Percentiles rank a stretch among this genome's conserved stretches.
Conservation (phyloP, 2,113 vertebrate genomes). For the Phyllostomus discolor region DNA sequence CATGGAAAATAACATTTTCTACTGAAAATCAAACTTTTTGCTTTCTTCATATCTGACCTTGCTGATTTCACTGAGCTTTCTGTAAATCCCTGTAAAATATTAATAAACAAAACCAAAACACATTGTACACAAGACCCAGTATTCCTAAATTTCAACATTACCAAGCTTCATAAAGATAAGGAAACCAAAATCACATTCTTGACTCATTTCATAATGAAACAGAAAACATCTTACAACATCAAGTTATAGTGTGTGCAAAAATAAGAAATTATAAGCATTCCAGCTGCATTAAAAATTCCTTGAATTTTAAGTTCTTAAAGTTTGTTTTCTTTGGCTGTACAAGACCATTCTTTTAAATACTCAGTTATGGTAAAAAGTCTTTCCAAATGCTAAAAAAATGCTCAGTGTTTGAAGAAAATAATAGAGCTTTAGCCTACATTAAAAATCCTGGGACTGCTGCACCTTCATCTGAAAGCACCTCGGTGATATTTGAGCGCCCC, state of each 20-base stretch:
- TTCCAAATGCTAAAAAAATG: conserved; percentile 27
- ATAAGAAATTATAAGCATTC: conserved; percentile 34
- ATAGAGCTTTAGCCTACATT: not conserved
- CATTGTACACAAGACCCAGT: not conserved
- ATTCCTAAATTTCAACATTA: not conserved
- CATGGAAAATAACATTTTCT: not conserved
- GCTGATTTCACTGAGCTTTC: not conserved
- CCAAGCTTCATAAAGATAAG: not conserved
- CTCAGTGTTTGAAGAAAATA: not conserved
- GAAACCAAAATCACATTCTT: not conserved
- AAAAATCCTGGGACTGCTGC: not conserved
- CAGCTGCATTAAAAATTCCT: conserved; percentile 10
- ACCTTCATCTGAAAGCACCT: not conserved
- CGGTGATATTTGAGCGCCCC: not conserved
- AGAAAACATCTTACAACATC: not conserved
- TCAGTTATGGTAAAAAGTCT: not conserved
- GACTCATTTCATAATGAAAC: not conserved
- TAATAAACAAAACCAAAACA: not conserved
- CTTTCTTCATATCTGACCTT: not conserved
- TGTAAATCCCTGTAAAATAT: not conserved
- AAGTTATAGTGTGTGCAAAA: not conserved
- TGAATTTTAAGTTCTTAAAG: conserved; percentile 33
- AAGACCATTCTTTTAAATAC: conserved; percentile 9
- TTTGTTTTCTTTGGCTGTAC: conserved; percentile 43
- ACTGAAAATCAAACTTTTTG: not conserved